A percentile compares a stretch with the other conserved stretches of the same genome.
phyloP scores from a whole-genome alignment of 64 coral and sea anemone species.

The Porites australiensis region DNA sequence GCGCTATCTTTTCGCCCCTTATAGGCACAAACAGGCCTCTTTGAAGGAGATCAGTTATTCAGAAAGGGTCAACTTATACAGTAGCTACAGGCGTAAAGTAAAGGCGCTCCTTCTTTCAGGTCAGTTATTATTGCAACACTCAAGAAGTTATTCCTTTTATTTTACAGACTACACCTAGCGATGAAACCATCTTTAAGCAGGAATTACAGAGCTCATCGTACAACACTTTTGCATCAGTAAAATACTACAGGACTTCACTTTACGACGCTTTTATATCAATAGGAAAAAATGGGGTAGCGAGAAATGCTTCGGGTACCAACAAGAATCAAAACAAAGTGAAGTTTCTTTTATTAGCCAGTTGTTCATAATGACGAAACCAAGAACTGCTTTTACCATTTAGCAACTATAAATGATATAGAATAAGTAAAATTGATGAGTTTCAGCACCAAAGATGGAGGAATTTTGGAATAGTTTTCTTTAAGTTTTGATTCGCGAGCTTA shows the following conservation, averaged over 20 bases:
- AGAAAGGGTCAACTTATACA: too few species aligned
- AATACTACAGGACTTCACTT: constrained; percentile 10
- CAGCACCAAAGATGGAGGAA: too few species aligned
- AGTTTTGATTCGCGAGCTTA: too few species aligned
- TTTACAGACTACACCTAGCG: background rate
- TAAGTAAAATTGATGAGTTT: background rate
- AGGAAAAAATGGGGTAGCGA: constrained; percentile 23
- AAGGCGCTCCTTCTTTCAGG: too few species aligned
- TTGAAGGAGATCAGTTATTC: too few species aligned
- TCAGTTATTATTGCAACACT: too few species aligned
- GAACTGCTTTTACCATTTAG: background rate
- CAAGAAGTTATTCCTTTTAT: background rate
- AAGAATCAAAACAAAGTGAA: constrained; percentile 18
- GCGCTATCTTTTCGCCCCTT: too few species aligned
- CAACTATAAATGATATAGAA: background rate
- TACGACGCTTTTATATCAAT: constrained; percentile 49
- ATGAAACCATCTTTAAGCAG: constrained; percentile 54
- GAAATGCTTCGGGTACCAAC: constrained; percentile 23
- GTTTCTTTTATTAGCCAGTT: constrained; percentile 22
- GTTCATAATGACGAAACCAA: background rate
- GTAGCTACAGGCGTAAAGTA: too few species aligned
- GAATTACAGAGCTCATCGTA: constrained; percentile 6
- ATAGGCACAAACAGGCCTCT: too few species aligned
- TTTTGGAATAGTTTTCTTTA: too few species aligned
- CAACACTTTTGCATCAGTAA: constrained; percentile 53